phyloP scores from a whole-genome alignment of 2,797 vertebrate species.

The Enteromius viviparus region DNA sequence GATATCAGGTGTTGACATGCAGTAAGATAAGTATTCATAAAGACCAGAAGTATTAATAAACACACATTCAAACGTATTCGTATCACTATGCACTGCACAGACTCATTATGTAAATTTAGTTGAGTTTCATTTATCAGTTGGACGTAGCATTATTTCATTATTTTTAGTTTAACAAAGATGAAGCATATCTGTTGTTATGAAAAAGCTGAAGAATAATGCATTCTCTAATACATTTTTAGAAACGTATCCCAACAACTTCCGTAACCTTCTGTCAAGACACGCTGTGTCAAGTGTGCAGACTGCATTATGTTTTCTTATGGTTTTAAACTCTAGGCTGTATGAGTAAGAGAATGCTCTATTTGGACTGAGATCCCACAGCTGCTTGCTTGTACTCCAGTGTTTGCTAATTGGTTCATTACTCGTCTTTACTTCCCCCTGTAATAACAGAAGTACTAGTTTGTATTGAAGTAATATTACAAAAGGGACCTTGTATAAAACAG shows the following conservation, averaged over 20 bases:
- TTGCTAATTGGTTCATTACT: slow-evolving; percentile 37
- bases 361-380: slow-evolving; percentile 8
- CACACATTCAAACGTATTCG: background rate
- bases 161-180: background rate
- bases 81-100: background rate
- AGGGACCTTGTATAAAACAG: slow-evolving; percentile 11
- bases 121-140: background rate
- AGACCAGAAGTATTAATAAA: background rate
- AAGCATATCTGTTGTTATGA: background rate
- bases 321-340: slow-evolving; percentile 4
- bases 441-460: slow-evolving; percentile 9
- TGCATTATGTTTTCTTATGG: background rate
- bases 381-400: slow-evolving; percentile 17
- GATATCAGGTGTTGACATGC: background rate
- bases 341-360: slow-evolving; percentile 7
- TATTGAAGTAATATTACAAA: slow-evolving; percentile 39
- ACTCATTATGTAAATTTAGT: background rate
- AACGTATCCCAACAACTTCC: slow-evolving; percentile 1
- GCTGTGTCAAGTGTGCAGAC: background rate
- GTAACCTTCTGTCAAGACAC: background rate
- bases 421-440: slow-evolving; percentile 26
- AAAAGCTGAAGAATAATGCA: background rate
- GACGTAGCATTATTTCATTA: background rate
- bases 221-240: background rate
- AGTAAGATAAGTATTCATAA: no score